Evolutionary conservation across 2,797 vertebrate species (phyloP).

Genomic region (Amblyraja radiata): DNA sequence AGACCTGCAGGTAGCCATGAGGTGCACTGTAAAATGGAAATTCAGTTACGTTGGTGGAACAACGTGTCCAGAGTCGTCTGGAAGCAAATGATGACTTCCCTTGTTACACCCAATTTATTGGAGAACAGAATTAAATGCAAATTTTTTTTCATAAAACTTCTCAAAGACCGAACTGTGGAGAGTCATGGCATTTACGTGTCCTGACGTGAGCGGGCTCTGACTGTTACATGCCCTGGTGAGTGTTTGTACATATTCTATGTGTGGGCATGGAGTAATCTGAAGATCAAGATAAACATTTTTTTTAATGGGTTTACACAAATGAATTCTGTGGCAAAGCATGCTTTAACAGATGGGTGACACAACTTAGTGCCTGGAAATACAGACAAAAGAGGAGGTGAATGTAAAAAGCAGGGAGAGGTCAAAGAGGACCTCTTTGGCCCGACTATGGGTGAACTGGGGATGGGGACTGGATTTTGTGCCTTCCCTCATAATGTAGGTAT

Average conservation of each 20-base stretch:
- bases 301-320: not conserved
- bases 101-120: not conserved
- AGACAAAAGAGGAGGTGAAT: not conserved
- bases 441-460: no score
- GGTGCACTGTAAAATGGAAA: not conserved
- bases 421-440: no score
- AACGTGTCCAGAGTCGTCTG: not conserved
- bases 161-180: not conserved
- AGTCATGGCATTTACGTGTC: not conserved
- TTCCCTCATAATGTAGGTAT: no score
- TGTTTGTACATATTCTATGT: not conserved
- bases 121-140: not conserved
- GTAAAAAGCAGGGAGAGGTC: no score
- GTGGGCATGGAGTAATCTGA: not conserved
- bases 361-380: not conserved
- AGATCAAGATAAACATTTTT: not conserved
- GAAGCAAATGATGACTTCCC: not conserved
- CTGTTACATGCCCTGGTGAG: not conserved
- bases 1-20: not conserved
- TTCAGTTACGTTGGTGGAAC: not conserved
- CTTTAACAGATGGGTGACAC: not conserved
- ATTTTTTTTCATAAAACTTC: not conserved
- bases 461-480: no score
- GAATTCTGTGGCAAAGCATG: not conserved
- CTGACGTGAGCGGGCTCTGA: not conserved